Evolutionary conservation across 2,888 invertebrate species (phyloP).

Genomic region (Mongoloraphidia duomilia): DNA sequence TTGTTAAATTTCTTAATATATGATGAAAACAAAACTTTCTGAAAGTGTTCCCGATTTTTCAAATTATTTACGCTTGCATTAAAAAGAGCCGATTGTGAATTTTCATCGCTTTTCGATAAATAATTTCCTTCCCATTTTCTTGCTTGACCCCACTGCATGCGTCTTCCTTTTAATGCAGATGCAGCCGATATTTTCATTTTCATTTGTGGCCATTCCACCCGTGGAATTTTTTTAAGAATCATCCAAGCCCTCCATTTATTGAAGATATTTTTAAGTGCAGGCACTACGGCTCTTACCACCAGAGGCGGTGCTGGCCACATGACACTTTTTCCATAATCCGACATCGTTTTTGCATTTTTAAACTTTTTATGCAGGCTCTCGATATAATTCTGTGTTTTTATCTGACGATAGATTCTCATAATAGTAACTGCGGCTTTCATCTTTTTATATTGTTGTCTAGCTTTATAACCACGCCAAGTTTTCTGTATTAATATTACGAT

Average conservation of each 20-base stretch:
- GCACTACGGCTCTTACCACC: constrained; percentile 46
- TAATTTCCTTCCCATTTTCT: constrained; percentile 79
- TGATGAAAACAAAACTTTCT: constrained; percentile 47
- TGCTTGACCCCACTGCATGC: constrained; percentile 57
- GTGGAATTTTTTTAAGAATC: constrained; percentile 66
- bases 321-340: constrained; percentile 64
- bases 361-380: constrained; percentile 47
- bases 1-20: constrained; percentile 55
- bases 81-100: constrained; percentile 48
- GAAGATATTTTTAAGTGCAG: constrained; percentile 45
- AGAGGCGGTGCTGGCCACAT: constrained; percentile 72
- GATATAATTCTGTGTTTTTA: constrained; percentile 62
- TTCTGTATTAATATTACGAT: constrained; percentile 91
- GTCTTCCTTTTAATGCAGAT: constrained; percentile 50
- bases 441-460: constrained; percentile 60
- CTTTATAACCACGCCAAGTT: constrained; percentile 66
- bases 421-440: constrained; percentile 77
- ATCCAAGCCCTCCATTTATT: constrained; percentile 81
- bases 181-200: constrained; percentile 66
- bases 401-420: constrained; percentile 63
- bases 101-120: constrained; percentile 50
- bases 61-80: constrained; percentile 52
- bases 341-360: constrained; percentile 44
- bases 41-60: constrained; percentile 50
- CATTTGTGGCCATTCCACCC: constrained; percentile 77